Evolutionary conservation across 2,888 invertebrate genomes (phyloP).

Genomic region (Coelinius sp.): DNA sequence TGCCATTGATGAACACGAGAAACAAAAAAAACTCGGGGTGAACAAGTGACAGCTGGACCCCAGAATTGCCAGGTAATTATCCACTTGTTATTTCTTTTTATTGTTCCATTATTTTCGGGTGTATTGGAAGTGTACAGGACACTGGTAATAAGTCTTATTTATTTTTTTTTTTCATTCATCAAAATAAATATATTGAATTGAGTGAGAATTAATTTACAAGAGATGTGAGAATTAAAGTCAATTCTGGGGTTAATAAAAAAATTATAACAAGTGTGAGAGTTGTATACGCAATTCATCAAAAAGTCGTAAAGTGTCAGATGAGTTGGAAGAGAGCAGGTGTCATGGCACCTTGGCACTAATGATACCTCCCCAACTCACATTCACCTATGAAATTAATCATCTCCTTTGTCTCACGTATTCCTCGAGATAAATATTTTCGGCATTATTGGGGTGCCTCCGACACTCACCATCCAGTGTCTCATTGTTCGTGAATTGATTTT

Average conservation of each 20-base stretch:
- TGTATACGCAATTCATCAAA: conserved; percentile 66
- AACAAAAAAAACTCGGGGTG: conserved; percentile 60
- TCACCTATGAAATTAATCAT: conserved; percentile 67
- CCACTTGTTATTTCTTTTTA: conserved; percentile 52
- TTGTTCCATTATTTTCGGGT: conserved; percentile 38
- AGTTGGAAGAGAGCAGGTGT: conserved; percentile 65
- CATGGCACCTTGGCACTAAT: conserved; percentile 65
- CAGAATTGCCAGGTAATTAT: conserved; percentile 59
- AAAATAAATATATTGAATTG: too few species aligned
- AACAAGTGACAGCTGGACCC: conserved; percentile 65
- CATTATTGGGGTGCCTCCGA: neutral
- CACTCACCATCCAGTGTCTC: neutral
- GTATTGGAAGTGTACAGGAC: conserved; percentile 18
- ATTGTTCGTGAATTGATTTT: neutral
- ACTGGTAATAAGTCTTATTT: too few species aligned
- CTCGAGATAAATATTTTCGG: conserved; percentile 10
- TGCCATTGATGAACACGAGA: conserved; percentile 45
- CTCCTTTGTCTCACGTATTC: conserved; percentile 64
- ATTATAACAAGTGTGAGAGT: neutral
- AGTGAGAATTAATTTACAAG: too few species aligned
- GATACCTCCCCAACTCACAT: conserved; percentile 60
- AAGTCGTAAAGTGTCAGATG: conserved; percentile 51
- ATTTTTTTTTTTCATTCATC: conserved; percentile 34
- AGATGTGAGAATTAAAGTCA: neutral
- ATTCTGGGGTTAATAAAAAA: neutral